Base-by-base conservation (phyloP, 1,140 invertebrate genomes). In the Oedothorax gibbosus region DNA sequence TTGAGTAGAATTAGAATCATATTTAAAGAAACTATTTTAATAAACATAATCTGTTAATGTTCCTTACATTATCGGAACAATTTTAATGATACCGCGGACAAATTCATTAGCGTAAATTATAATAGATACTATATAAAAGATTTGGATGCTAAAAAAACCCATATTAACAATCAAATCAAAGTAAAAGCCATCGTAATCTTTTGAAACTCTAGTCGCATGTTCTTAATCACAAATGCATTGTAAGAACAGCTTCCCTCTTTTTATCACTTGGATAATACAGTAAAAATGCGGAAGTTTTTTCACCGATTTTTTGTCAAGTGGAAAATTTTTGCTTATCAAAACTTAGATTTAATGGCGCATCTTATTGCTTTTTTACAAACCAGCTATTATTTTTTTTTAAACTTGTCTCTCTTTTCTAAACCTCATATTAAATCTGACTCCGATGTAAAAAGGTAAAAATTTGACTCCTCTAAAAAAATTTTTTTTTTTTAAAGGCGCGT, bases 11-110 rank as follows among this genome's bases (percentile, higher is more conserved):
- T 84, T 84, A 84, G 60, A 64, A 35, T 62, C 35, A 64, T 75
- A 71, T 75, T 84, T 71, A 82, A 84, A 84, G 81, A 84, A 84
- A 84, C 75, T 76, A 84, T 84, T 84, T 82, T 50, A 84, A 84
- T 84, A 84, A 84, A 84, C 81, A 84, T 84, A 75, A 84, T 84
- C 72, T 84, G 81, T 75, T 84, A 84, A 84, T 84, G 81, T 84
- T 76, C 72, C 71, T 84, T 75, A 84, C 81, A 84, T 84, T 84
- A 84, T 50, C 60, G 72, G 72, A 84, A 75, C 81, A 75, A 84
- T 84, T 84, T 84, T 76, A 84, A 75, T 84, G 81, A 84, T 84
- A 84, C 71, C 62, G 81, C 81, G 57, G 71, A 84, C 81, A 66
- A 84, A 84, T 84, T 84, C 81, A 84, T 84, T 84, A 84, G 71